These are phyloP conservation scores for Acanthochromis polyacanthus DNA, from an alignment of 2,113 vertebrate genomes.

Conservation along the genomic window DNA sequence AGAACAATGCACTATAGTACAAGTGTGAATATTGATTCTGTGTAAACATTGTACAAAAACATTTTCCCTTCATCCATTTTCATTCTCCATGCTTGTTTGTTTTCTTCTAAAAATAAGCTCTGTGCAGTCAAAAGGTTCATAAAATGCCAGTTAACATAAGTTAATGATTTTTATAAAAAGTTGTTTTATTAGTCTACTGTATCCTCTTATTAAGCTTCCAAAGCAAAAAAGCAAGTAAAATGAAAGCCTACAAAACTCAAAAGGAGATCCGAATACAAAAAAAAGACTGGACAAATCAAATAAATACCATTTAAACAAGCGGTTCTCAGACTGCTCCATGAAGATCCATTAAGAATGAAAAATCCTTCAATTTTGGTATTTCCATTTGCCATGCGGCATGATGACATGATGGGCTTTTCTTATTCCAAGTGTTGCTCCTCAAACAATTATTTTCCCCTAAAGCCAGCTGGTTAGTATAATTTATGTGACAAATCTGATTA, in stretches of 20 bases:
- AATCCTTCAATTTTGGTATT: slow-evolving; percentile 6
- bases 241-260: slow-evolving; percentile 24
- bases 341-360: slow-evolving; percentile 13
- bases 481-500: slow-evolving; percentile 28
- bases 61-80: slow-evolving; percentile 60
- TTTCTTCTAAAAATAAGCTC: slow-evolving; percentile 79
- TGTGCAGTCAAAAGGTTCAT: slow-evolving; percentile 74
- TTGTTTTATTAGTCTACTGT: slow-evolving; percentile 23
- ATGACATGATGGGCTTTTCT: slow-evolving; percentile 8
- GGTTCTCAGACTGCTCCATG: slow-evolving; percentile 24
- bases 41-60: slow-evolving; percentile 81
- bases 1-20: slow-evolving; percentile 79
- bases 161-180: slow-evolving; percentile 72
- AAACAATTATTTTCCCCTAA: slow-evolving; percentile 31
- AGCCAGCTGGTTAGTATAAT: slow-evolving; percentile 5
- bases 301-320: slow-evolving; percentile 14
- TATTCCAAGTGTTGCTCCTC: neutral
- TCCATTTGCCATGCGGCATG: slow-evolving; percentile 5
- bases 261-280: slow-evolving; percentile 37
- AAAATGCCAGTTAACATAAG: slow-evolving; percentile 73
- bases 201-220: slow-evolving; percentile 49
- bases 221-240: slow-evolving; percentile 43
- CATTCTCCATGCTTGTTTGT: slow-evolving; percentile 72
- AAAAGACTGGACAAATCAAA: slow-evolving; percentile 26
- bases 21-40: slow-evolving; percentile 71